These are phyloP conservation scores for Melieria omissa DNA, from an alignment of 2,888 invertebrate species.

Conservation along the genomic window DNA sequence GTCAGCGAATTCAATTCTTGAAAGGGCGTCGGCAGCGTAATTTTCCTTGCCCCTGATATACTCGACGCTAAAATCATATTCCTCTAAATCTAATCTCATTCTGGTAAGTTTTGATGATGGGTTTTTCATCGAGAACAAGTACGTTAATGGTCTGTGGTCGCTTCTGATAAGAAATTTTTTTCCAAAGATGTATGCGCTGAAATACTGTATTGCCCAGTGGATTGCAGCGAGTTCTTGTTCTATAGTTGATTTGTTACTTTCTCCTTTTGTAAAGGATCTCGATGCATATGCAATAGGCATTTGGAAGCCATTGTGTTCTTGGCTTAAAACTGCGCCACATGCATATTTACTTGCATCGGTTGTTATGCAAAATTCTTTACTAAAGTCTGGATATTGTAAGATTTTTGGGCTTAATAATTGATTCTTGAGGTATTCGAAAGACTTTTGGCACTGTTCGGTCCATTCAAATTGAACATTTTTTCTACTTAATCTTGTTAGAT, in stretches of 20 bases:
- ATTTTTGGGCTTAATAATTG: conserved; percentile 11
- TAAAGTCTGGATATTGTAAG: conserved; percentile 36
- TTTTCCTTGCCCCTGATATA: not conserved
- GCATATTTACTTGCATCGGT: conserved; percentile 37
- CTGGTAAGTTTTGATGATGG: not conserved
- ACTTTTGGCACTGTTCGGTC: conserved; percentile 32
- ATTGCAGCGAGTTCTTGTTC: conserved; percentile 47
- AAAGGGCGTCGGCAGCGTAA: not conserved
- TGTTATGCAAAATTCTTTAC: conserved; percentile 34
- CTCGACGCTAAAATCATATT: not conserved
- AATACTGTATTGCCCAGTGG: conserved; percentile 45
- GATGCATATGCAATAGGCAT: conserved; percentile 38
- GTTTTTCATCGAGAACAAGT: not conserved
- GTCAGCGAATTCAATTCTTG: no score
- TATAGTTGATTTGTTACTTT: conserved; percentile 46
- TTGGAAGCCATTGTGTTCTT: conserved; percentile 30
- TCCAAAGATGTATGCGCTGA: conserved; percentile 41
- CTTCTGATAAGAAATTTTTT: conserved; percentile 44
- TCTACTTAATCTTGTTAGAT: conserved; percentile 15
- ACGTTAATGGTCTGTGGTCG: conserved; percentile 42
- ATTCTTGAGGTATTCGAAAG: conserved; percentile 32
- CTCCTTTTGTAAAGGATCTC: conserved; percentile 43
- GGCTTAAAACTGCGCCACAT: conserved; percentile 31
- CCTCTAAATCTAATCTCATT: conserved; percentile 5
- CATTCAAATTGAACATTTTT: conserved; percentile 32